These are phyloP conservation scores for Drosophila pegasa DNA, from an alignment of 2,888 invertebrate genomes.

Conservation along the genomic window DNA sequence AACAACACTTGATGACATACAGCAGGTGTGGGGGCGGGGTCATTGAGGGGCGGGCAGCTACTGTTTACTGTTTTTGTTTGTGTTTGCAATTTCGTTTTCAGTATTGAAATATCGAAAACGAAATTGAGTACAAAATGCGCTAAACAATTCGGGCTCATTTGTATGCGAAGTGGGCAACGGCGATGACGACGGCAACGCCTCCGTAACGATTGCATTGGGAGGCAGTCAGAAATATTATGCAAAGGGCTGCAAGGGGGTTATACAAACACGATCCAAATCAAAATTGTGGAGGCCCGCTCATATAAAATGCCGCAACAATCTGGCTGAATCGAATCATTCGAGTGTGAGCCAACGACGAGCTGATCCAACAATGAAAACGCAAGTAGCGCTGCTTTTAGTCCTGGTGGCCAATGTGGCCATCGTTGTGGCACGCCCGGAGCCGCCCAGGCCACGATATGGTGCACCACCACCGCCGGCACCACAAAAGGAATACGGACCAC, in stretches of 20 bases:
- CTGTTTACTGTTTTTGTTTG: constrained; percentile 49
- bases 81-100: constrained; percentile 75
- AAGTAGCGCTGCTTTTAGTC: constrained; percentile 64
- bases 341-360: constrained; percentile 44
- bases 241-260: constrained; percentile 54
- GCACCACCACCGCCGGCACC: constrained; percentile 80
- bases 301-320: constrained; percentile 68
- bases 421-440: constrained; percentile 85
- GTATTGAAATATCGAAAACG: constrained; percentile 63
- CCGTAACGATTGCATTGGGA: constrained; percentile 59
- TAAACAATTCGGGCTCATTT: constrained; percentile 49
- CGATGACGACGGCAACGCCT: constrained; percentile 37
- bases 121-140: constrained; percentile 54
- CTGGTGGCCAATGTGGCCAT: constrained; percentile 83
- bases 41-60: background rate
- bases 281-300: constrained; percentile 10
- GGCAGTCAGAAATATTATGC: constrained; percentile 78
- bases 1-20: constrained; percentile 9
- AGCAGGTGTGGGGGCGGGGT: constrained; percentile 3
- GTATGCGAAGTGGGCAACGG: constrained; percentile 60
- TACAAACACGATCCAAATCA: constrained; percentile 48
- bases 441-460: constrained; percentile 83
- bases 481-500: constrained; percentile 83
- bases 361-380: constrained; percentile 52
- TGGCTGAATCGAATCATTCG: constrained; percentile 70